Percentiles rank a stretch among this genome's conserved stretches.
These are phyloP conservation scores for Heliconius eleuchia DNA, from an alignment of 1,140 invertebrate species.

Conservation along the genomic window DNA sequence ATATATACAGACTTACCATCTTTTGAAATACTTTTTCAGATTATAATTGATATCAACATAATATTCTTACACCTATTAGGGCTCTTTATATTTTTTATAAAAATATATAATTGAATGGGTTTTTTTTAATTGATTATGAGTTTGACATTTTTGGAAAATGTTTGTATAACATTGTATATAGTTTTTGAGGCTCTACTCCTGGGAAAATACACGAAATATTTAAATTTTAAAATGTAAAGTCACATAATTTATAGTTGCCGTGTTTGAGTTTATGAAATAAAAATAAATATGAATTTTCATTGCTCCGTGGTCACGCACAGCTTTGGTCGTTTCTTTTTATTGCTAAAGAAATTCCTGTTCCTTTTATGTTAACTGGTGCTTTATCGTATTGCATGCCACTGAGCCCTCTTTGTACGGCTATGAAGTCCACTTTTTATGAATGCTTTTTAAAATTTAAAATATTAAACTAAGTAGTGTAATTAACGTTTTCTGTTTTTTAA, in stretches of 20 bases:
- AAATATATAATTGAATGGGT: neutral
- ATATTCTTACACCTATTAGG: no score
- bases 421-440: conserved; percentile 6
- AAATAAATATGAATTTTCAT: conserved; percentile 66
- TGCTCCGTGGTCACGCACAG: conserved; percentile 66
- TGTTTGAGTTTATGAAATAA: conserved; percentile 60
- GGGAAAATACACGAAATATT: neutral
- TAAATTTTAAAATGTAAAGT: conserved; percentile 41
- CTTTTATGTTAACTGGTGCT: conserved; percentile 72
- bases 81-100: neutral
- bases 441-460: neutral
- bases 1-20: no score
- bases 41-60: no score
- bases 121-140: neutral
- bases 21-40: no score
- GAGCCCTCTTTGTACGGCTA: conserved; percentile 51
- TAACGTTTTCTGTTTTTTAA: neutral
- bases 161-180: neutral
- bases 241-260: conserved; percentile 39
- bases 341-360: conserved; percentile 66
- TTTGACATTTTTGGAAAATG: neutral
- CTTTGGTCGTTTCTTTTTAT: conserved; percentile 67
- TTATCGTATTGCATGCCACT: conserved; percentile 72
- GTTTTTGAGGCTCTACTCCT: neutral
- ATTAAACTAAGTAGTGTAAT: conserved; percentile 11